phyloP scores from a whole-genome alignment of 2,113 vertebrate species.

The Crocuta crocuta region DNA sequence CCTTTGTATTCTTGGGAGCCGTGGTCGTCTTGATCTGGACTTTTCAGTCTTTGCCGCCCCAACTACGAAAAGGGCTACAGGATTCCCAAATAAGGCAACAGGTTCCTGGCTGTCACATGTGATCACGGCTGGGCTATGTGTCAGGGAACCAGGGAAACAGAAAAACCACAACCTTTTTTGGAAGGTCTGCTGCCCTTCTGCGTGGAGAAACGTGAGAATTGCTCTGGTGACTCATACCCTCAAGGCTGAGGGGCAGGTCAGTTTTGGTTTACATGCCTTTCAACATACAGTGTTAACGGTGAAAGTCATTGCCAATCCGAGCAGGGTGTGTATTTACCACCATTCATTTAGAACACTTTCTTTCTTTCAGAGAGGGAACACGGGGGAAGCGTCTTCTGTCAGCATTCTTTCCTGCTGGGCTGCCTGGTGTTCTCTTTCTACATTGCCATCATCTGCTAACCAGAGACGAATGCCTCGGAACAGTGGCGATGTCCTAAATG shows the following conservation, averaged over 20 bases:
- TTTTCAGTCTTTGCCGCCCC: not conserved
- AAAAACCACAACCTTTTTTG: conserved; percentile 50
- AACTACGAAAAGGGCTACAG: not conserved
- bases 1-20: not conserved
- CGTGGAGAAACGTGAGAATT: not conserved
- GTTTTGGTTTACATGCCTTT: conserved; percentile 14
- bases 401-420: not conserved
- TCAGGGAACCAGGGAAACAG: conserved; percentile 45
- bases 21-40: not conserved
- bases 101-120: not conserved
- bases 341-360: not conserved
- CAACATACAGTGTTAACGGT: not conserved
- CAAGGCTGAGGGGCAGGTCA: not conserved
- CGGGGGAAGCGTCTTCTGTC: not conserved
- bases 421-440: not conserved
- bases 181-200: conserved; percentile 27
- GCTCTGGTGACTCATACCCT: not conserved
- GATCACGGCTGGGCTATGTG: conserved; percentile 24
- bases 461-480: not conserved
- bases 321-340: not conserved
- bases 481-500: not conserved
- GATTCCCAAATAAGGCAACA: conserved; percentile 74
- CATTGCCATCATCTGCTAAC: conserved; percentile 4
- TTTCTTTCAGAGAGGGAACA: conserved; percentile 2
- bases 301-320: not conserved